phyloP scores from a whole-genome alignment of 2,113 vertebrate species.

The Myocastor coypus region DNA sequence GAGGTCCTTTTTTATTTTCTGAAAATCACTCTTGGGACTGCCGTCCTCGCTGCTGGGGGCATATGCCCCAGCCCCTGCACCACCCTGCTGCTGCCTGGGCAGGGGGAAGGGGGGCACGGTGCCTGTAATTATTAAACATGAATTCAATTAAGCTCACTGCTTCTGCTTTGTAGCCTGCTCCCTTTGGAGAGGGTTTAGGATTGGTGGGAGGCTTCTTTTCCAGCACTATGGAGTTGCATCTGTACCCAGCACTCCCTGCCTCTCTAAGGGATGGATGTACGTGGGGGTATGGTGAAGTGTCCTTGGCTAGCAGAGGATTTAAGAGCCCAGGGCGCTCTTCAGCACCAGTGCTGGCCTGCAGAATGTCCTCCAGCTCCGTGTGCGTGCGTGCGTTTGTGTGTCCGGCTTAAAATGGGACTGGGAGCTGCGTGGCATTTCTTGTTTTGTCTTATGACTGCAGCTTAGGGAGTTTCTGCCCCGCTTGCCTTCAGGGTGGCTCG shows the following conservation, averaged over 20 bases:
- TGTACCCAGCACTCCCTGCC: slow-evolving; percentile 7
- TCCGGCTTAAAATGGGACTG: not conserved
- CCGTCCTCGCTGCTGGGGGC: slow-evolving; percentile 85
- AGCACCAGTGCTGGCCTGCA: not conserved
- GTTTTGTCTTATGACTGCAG: not conserved
- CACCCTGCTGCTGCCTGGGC: slow-evolving; percentile 83
- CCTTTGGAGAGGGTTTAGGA: slow-evolving; percentile 10
- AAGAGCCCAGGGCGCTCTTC: not conserved
- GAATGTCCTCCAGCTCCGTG: not conserved
- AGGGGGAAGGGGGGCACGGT: slow-evolving; percentile 83
- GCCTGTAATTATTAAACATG: slow-evolving; percentile 86
- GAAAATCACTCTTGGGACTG: slow-evolving; percentile 84
- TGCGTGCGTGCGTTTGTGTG: not conserved
- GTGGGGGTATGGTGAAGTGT: too few species aligned
- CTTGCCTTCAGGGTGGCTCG: too few species aligned
- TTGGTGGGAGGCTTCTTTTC: slow-evolving; percentile 34
- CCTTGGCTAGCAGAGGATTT: not conserved
- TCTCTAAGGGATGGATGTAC: not conserved
- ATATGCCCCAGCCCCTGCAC: slow-evolving; percentile 83
- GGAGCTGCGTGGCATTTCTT: not conserved
- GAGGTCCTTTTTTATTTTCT: slow-evolving; percentile 83
- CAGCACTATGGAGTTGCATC: not conserved
- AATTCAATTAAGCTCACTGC: slow-evolving; percentile 82
- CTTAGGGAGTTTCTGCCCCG: too few species aligned
- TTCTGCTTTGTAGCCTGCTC: slow-evolving; percentile 71